Evolutionary conservation across 2,888 invertebrate genomes (phyloP), one percentile per base, ranked within the genome.

Genomic region (Hedya salicella): DNA sequence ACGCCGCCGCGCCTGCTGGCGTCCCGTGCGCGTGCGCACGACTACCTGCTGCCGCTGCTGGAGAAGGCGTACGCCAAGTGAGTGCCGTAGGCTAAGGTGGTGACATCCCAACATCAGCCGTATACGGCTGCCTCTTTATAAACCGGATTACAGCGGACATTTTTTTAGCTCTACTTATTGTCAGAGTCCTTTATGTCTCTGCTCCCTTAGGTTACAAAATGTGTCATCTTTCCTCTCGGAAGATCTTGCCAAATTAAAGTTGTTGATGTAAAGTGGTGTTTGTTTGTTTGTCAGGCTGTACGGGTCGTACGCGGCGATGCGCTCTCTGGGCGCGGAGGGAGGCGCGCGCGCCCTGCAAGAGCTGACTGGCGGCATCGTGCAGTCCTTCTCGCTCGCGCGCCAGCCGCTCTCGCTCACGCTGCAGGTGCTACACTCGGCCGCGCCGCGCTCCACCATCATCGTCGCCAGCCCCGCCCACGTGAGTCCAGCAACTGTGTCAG

Each of bases 1-100:
- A 21, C 91, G 95, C 57, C 94, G 94, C 75, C 88, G 93, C 16
- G 94, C 94, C 78, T 88, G 91, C 50, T 89, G 93, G 13, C 67
- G 49, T 70, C 69, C 65, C 40, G 62, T 59, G 70, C 59, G 25
- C 72, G 67, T n/a, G 67, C 69, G 30, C 75, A 76, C 67, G 96
- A 96, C 86, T 96, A 96, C 92, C 96, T 96, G 95, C 94, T 95
- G 46, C 95, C 96, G 19, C 91, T 96, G 53, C 86, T 96, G 49
- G 96, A 96, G 86, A 96, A 96, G 87, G 96, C 96, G 9, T 96
- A 96, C 84, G 96, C 96, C 70, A 96, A 96, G 96, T 96, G 86
- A 89, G 93, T 68, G 48, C 50, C 11, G 2, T 36, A 9, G 9
- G 2, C 9, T 1, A 32, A 8, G 1, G 32, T 32, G 11, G 6